phyloP scores from a whole-genome alignment of 2,888 invertebrate genomes.

The Aphrophora alni region DNA sequence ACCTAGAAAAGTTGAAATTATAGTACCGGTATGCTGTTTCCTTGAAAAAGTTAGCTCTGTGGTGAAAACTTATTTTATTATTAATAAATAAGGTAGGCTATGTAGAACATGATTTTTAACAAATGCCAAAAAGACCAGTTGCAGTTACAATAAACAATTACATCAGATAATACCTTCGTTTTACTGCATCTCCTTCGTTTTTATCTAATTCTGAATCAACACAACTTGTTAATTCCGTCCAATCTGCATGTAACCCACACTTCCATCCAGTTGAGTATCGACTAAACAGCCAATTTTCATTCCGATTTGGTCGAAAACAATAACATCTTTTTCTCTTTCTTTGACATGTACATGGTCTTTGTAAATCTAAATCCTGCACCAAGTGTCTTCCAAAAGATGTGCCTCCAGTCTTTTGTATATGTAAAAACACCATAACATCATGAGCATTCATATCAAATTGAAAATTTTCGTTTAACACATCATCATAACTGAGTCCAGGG shows the following conservation, averaged over 20 bases:
- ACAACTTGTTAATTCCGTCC: constrained; percentile 94
- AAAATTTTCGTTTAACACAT: constrained; percentile 85
- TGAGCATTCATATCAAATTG: constrained; percentile 89
- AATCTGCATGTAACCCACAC: constrained; percentile 98
- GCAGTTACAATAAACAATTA: too few relatives aligned
- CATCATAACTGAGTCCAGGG: constrained; percentile 80
- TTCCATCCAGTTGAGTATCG: constrained; percentile 97
- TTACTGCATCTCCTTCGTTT: constrained; percentile 82
- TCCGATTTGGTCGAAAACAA: constrained; percentile 89
- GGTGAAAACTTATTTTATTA: too few relatives aligned
- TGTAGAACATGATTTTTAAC: too few relatives aligned
- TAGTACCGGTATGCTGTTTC: too few relatives aligned
- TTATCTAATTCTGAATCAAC: constrained; percentile 91
- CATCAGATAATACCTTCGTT: constrained; percentile 64
- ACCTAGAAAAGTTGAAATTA: too few relatives aligned
- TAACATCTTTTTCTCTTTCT: constrained; percentile 87
- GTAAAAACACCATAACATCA: constrained; percentile 97
- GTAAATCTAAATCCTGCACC: constrained; percentile 91
- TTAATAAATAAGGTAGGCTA: too few relatives aligned
- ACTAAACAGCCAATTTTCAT: constrained; percentile 97
- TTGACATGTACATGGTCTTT: constrained; percentile 94
- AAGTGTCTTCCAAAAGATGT: constrained; percentile 97
- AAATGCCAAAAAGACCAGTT: too few relatives aligned
- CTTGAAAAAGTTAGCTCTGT: too few relatives aligned
- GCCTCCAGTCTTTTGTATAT: constrained; percentile 99